Evolutionary conservation across 2,888 invertebrate genomes (phyloP).

Genomic region (Bedellia somnulentella): DNA sequence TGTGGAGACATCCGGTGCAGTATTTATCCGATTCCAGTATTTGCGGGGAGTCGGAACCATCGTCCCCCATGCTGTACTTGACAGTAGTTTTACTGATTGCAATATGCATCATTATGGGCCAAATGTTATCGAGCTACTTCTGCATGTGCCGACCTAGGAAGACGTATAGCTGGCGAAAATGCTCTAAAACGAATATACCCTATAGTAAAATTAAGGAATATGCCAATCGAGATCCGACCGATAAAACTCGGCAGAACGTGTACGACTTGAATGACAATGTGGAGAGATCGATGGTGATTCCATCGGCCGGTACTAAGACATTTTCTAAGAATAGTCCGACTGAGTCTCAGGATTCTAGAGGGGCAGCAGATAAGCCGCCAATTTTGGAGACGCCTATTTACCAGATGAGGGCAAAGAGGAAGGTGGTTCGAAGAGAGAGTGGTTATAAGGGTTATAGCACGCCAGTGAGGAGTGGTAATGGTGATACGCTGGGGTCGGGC

Average conservation of each 20-base stretch:
- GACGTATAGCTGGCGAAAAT: no score
- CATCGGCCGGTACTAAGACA: conserved; percentile 18
- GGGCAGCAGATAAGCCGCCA: conserved; percentile 26
- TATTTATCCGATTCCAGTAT: no score
- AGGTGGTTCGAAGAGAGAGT: conserved; percentile 13
- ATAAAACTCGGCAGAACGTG: conserved; percentile 32
- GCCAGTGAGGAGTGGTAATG: conserved; percentile 16
- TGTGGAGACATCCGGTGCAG: no score
- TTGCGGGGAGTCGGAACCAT: no score
- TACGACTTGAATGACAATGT: conserved; percentile 40
- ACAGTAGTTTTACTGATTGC: no score
- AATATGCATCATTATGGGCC: no score
- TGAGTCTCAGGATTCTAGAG: conserved; percentile 5
- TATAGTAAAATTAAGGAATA: no score
- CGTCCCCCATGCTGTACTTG: no score
- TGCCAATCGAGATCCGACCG: conserved; percentile 19
- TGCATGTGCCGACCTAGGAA: no score
- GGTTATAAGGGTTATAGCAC: conserved; percentile 25
- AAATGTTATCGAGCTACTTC: no score
- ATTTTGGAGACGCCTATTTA: conserved; percentile 33
- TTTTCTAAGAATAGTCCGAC: conserved; percentile 10
- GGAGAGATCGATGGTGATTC: conserved; percentile 34
- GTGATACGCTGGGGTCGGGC: conserved; percentile 16
- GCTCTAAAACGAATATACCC: no score
- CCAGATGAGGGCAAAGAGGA: conserved; percentile 19